Base-by-base conservation (phyloP, 2,113 vertebrate genomes). In the Pao palembangensis region DNA sequence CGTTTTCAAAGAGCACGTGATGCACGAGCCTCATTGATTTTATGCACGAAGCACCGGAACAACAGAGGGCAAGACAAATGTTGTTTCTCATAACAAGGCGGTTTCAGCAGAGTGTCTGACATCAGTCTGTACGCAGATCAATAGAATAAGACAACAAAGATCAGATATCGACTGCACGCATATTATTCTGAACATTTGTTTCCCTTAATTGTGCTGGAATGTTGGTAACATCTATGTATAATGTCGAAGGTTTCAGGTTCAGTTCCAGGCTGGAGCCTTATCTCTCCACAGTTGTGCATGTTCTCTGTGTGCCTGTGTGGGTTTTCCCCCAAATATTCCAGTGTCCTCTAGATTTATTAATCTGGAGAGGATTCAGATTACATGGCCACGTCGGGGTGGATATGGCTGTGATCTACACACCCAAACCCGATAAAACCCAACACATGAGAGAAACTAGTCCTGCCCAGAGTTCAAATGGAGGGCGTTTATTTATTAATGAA, bases 51-150 rank as follows among this genome's bases (percentile, higher is more conserved):
- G 10, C 34, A 67, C 69, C 56, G 53, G 74, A 83, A 88, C 80
- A 86, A 88, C 75, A 51, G 74, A 65, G 61, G 76, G 66, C 76
- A 71, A 83, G 76, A 87, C 43, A 69, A 88, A 87, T 85, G 77
- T 54, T 72, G 4, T 41, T 38, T 38, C 34, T 38, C 34, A 83
- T 70, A 79, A 69, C 54, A 55, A 75, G 59, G 73, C 64, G 23
- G 61, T 65, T 64, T 64, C 42, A 43, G 18, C 31, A 28, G 51
- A 47, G 60, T 34, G 54, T 42, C 66, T 10, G 52, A 56, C 67
- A 28, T 23, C 54, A 43, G 8, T 65, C 55, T 34, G 1, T 18
- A 28, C 10, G 34, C 5, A 14, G 0, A 6, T 25, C 23, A 18
- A 69, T 14, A 3, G 21, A 10, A 44, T 17, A 55, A 25, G 53